These are phyloP conservation scores for Acleris cristana DNA, from an alignment of 2,888 invertebrate species.

Conservation along the genomic window DNA sequence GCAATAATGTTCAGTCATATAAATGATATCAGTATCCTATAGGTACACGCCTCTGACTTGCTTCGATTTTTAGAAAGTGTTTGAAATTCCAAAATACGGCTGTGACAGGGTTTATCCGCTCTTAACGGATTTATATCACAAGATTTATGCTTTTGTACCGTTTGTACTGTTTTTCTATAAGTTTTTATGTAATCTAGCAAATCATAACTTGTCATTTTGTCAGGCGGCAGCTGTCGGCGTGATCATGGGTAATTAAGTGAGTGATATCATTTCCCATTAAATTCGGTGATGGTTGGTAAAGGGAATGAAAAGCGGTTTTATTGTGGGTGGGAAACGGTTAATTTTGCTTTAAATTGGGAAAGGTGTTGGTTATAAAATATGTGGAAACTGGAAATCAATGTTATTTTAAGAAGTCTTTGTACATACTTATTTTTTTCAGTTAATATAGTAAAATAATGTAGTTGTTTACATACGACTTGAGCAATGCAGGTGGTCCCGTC, in stretches of 20 bases:
- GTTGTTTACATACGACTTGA: no score
- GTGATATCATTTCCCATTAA: conserved; percentile 73
- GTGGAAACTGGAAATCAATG: background rate
- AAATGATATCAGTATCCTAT: no score
- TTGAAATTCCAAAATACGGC: no score
- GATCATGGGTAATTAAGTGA: conserved; percentile 72
- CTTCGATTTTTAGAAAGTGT: no score
- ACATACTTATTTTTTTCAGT: conserved; percentile 1
- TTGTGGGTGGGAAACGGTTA: conserved; percentile 38
- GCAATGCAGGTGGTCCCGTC: no score
- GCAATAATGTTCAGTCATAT: no score
- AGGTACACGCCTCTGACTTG: no score
- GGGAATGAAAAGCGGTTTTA: conserved; percentile 47
- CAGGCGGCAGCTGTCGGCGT: conserved; percentile 55
- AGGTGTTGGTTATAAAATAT: conserved; percentile 26
- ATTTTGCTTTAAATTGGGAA: conserved; percentile 14
- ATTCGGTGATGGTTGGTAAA: conserved; percentile 72
- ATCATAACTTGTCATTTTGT: conserved; percentile 62
- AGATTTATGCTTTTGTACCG: no score
- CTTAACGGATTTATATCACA: no score
- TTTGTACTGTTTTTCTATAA: conserved; percentile 9
- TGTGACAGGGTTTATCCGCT: no score
- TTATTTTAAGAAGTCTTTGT: conserved; percentile 1
- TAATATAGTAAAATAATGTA: no score
- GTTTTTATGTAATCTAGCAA: conserved; percentile 68